Evolutionary conservation across 2,113 vertebrate genomes (phyloP).

Genomic region (Dromas ardeola): DNA sequence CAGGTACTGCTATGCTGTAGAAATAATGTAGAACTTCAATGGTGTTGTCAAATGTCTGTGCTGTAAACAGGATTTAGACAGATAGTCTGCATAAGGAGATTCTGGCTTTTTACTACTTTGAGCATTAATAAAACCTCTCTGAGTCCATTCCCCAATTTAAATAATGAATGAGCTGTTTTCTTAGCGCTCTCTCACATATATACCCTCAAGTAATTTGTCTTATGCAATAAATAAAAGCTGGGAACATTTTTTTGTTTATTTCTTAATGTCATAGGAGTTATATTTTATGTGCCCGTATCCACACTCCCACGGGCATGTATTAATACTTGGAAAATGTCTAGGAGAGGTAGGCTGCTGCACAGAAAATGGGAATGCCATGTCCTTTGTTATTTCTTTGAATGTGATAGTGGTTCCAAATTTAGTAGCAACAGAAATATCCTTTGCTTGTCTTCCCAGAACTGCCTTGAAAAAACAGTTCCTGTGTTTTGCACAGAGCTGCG

Average conservation of each 20-base stretch:
- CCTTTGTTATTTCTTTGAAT: background rate
- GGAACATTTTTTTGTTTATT: background rate
- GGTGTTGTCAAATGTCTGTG: conserved; percentile 8
- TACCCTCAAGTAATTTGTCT: background rate
- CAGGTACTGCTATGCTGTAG: background rate
- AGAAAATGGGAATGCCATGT: background rate
- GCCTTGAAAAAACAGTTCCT: background rate
- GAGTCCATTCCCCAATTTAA: conserved; percentile 36
- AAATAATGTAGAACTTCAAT: conserved; percentile 36
- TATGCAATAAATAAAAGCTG: background rate
- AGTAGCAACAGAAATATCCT: background rate
- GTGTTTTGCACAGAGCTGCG: background rate
- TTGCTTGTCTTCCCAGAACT: background rate
- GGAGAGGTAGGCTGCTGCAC: background rate
- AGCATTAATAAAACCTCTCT: conserved; percentile 37
- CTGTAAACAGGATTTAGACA: conserved; percentile 46
- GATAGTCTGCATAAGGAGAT: conserved; percentile 13
- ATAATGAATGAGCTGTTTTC: conserved; percentile 51
- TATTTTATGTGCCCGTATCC: background rate
- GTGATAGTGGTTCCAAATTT: background rate
- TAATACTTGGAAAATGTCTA: background rate
- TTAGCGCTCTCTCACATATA: background rate
- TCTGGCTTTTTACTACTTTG: conserved; percentile 17
- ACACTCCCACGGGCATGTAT: background rate
- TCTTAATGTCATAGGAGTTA: background rate